Evolutionary conservation across 92 coral and sea anemone species (phyloP).

Genomic region (Epizoanthus illoricatus): DNA sequence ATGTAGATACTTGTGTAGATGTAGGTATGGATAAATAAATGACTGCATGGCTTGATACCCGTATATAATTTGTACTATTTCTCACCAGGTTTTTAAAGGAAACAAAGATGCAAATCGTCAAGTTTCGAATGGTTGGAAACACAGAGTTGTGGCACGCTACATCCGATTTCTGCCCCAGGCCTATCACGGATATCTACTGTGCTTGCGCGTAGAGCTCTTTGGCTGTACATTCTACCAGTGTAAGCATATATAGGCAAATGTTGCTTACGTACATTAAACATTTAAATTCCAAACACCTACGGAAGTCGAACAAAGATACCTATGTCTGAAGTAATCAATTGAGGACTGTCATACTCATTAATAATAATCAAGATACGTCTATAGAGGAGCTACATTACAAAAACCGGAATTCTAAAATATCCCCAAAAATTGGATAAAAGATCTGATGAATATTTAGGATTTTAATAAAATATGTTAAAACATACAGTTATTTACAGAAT

Average conservation of each 20-base stretch:
- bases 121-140: constrained; percentile 60
- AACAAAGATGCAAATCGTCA: constrained; percentile 31
- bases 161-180: constrained; percentile 72
- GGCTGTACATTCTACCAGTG: constrained; percentile 84
- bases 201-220: constrained; percentile 86
- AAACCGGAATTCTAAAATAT: no score
- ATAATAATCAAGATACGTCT: no score
- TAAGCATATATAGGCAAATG: constrained; percentile 36
- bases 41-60: no score
- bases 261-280: neutral
- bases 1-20: neutral
- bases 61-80: neutral
- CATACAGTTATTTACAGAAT: no score
- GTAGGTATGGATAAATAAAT: no score
- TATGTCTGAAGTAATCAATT: no score
- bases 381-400: no score
- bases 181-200: constrained; percentile 63
- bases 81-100: constrained; percentile 57
- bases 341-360: no score
- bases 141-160: constrained; percentile 80
- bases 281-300: neutral
- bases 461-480: no score
- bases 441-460: no score
- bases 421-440: no score
- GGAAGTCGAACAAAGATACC: no score